Percentiles rank a stretch among this genome's conserved stretches.
phyloP scores from a whole-genome alignment of 2,113 vertebrate genomes.

The Galemys pyrenaicus region DNA sequence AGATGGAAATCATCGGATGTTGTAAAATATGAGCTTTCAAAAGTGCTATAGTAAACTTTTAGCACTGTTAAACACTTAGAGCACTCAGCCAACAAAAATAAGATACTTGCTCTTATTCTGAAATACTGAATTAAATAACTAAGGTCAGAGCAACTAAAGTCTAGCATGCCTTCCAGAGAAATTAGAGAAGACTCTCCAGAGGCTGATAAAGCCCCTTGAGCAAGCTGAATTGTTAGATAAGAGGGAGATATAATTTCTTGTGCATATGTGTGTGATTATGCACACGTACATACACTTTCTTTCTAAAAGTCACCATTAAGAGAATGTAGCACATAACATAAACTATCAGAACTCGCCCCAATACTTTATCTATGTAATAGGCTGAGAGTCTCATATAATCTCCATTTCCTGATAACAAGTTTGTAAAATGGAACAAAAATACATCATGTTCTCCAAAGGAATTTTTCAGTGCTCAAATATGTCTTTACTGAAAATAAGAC shows the following conservation, averaged over 20 bases:
- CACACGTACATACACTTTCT: background rate
- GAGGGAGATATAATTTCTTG: background rate
- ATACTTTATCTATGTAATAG: background rate
- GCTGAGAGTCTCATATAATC: slow-evolving; percentile 46
- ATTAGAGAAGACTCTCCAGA: background rate
- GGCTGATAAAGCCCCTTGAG: background rate
- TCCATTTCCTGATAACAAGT: slow-evolving; percentile 47
- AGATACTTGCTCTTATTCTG: slow-evolving; percentile 37
- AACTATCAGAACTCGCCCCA: slow-evolving; percentile 47
- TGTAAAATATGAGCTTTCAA: slow-evolving; percentile 52
- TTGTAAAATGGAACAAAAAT: slow-evolving; percentile 61
- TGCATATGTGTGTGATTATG: background rate
- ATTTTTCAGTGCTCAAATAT: background rate
- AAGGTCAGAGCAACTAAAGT: slow-evolving; percentile 18
- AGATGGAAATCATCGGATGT: slow-evolving; percentile 53
- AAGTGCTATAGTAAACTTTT: slow-evolving; percentile 53
- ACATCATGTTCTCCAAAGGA: slow-evolving; percentile 56
- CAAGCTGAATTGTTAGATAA: background rate
- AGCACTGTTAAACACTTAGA: slow-evolving; percentile 10
- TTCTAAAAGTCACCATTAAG: slow-evolving; percentile 48
- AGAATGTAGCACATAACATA: background rate
- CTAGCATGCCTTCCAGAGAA: background rate
- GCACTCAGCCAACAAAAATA: slow-evolving; percentile 54
- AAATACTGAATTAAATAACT: slow-evolving; percentile 45
- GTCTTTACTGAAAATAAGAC: slow-evolving; percentile 54